phyloP scores from a whole-genome alignment of 1,140 invertebrate genomes.

The Drosophila sulfurigaster region DNA sequence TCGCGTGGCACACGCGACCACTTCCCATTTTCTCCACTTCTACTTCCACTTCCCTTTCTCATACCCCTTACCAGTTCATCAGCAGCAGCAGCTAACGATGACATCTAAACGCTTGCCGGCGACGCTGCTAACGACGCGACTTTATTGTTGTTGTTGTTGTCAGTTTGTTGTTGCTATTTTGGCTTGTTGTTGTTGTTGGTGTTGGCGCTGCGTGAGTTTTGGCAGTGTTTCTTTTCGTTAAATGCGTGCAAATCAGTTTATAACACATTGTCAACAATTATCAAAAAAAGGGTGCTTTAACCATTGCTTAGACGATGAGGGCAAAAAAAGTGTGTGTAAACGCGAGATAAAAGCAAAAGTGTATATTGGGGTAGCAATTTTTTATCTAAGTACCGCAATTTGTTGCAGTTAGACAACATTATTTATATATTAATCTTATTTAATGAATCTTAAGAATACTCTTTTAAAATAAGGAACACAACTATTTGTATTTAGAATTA shows the following conservation, averaged over 20 bases:
- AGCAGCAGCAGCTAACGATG: conserved; percentile 70
- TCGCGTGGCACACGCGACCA: conserved; percentile 80
- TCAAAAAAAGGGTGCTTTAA: conserved; percentile 45
- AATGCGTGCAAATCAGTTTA: conserved; percentile 83
- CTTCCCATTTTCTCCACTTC: conserved; percentile 12
- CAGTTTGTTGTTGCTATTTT: not conserved
- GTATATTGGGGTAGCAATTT: not conserved
- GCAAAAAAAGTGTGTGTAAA: not conserved
- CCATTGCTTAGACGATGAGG: not conserved
- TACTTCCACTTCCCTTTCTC: conserved; percentile 1
- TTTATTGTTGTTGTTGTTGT: conserved; percentile 40
- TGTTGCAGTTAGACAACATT: no score
- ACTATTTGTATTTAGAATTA: no score
- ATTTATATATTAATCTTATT: no score
- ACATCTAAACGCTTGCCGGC: conserved; percentile 63
- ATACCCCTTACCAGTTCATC: conserved; percentile 14
- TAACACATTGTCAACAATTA: conserved; percentile 83
- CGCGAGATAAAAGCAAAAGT: not conserved
- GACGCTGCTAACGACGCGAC: conserved; percentile 44
- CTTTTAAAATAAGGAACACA: no score
- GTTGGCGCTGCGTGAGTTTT: conserved; percentile 79
- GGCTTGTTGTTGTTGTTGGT: conserved; percentile 52
- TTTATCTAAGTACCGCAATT: not conserved
- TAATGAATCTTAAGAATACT: no score
- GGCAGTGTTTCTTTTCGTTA: conserved; percentile 78